These are phyloP conservation scores for Leucophenga montana DNA, from an alignment of 2,888 invertebrate genomes.

Conservation along the genomic window DNA sequence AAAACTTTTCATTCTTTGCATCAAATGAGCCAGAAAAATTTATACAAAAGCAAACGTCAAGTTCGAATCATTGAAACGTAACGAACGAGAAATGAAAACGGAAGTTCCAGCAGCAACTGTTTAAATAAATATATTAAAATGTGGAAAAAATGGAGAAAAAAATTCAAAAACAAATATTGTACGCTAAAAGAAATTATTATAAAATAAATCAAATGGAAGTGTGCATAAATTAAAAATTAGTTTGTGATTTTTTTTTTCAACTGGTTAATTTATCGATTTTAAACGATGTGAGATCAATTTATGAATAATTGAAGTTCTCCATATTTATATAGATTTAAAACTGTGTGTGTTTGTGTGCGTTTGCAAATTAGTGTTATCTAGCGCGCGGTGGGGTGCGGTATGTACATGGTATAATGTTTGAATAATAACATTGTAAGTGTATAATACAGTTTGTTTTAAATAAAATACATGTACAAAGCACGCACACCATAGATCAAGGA, in stretches of 20 bases:
- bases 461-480: no score
- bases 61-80: slow-evolving; percentile 65
- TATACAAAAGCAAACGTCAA: slow-evolving; percentile 67
- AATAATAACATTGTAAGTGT: no score
- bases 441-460: no score
- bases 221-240: slow-evolving; percentile 62
- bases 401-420: no score
- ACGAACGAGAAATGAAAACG: slow-evolving; percentile 65
- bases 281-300: no score
- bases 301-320: no score
- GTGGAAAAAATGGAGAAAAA: slow-evolving; percentile 43
- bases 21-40: slow-evolving; percentile 65
- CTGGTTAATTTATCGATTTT: neutral
- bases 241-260: slow-evolving; percentile 4
- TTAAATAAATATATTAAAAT: slow-evolving; percentile 64
- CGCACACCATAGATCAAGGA: no score
- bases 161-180: neutral
- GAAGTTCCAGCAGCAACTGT: slow-evolving; percentile 65
- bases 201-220: slow-evolving; percentile 66
- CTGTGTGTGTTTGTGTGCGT: no score
- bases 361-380: no score
- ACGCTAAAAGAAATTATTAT: slow-evolving; percentile 47
- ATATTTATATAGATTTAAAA: no score
- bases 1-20: slow-evolving; percentile 63
- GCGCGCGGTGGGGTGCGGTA: no score